Conservation (phyloP, 2,113 vertebrate species). For the Phycodurus eques region DNA sequence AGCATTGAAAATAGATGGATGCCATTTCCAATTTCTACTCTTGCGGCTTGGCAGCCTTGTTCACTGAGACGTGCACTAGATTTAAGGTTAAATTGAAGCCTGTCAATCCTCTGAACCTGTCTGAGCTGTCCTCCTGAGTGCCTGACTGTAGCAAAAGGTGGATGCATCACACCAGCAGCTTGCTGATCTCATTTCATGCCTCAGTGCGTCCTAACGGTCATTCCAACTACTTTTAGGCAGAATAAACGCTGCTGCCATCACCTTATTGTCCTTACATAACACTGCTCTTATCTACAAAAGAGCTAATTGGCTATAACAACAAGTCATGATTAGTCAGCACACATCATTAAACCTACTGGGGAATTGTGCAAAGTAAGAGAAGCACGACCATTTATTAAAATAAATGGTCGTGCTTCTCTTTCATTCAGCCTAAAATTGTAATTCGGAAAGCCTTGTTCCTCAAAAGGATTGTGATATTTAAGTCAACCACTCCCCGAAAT, state of each 20-base stretch:
- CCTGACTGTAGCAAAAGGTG: background rate
- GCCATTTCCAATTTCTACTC: background rate
- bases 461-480: background rate
- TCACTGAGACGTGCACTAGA: background rate
- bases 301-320: background rate
- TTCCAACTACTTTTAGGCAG: background rate
- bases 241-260: background rate
- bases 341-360: background rate
- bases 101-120: conserved; percentile 7
- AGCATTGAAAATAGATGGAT: background rate
- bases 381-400: background rate
- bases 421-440: background rate
- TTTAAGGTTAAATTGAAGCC: background rate
- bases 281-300: background rate
- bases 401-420: background rate
- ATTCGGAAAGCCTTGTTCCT: background rate
- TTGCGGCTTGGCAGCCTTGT: background rate
- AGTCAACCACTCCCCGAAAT: background rate
- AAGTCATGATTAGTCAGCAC: background rate
- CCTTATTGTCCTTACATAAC: background rate
- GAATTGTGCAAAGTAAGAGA: background rate
- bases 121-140: background rate
- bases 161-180: background rate
- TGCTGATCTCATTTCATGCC: background rate
- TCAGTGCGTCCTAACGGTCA: background rate